Evolutionary conservation across 1,140 invertebrate genomes (phyloP).

Genomic region (Diuraphis noxia): DNA sequence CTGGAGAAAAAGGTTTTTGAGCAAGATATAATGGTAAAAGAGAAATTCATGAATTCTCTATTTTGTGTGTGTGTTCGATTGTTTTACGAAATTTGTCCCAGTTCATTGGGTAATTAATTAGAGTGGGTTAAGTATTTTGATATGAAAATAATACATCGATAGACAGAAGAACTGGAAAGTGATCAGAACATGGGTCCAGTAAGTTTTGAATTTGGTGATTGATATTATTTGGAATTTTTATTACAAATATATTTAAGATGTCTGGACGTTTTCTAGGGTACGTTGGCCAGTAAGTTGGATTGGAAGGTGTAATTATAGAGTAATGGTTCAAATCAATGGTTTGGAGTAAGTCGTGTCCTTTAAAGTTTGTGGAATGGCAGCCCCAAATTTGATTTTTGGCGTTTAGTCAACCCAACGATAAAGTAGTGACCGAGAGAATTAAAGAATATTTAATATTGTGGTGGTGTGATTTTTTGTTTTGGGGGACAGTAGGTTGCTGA

Average conservation of each 20-base stretch:
- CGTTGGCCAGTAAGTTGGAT: constrained; percentile 45
- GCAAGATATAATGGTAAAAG: neutral
- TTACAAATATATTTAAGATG: constrained; percentile 39
- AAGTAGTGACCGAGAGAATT: neutral
- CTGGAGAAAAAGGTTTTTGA: constrained; percentile 7
- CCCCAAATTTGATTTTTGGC: constrained; percentile 25
- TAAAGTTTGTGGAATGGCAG: neutral
- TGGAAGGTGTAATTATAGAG: neutral
- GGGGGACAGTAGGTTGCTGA: constrained; percentile 50
- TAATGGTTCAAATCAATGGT: neutral
- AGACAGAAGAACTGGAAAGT: neutral
- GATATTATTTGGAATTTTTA: neutral
- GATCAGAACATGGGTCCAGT: neutral
- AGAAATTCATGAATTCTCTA: neutral
- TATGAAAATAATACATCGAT: neutral
- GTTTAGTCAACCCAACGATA: neutral
- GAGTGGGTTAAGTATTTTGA: neutral
- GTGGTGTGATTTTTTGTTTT: neutral
- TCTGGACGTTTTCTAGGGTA: constrained; percentile 23
- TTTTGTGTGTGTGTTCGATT: neutral
- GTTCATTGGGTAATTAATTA: neutral
- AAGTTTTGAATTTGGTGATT: neutral
- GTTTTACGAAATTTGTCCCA: neutral
- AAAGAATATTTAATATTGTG: neutral
- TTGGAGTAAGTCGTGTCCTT: neutral